These are phyloP conservation scores for Myodes glareolus DNA, from an alignment of 2,113 vertebrate genomes.

Conservation along the genomic window DNA sequence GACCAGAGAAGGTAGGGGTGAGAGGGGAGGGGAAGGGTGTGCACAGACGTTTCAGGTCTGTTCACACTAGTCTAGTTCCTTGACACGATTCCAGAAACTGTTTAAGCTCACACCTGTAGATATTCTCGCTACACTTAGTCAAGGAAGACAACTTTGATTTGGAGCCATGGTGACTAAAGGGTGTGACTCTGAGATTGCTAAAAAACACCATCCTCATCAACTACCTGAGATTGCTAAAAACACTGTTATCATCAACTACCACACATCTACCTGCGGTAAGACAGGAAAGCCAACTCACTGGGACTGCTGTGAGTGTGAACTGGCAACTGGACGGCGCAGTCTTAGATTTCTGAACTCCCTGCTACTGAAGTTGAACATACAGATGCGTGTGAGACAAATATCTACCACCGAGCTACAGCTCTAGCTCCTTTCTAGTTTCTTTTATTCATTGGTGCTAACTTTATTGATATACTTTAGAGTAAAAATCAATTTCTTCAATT, in stretches of 20 bases:
- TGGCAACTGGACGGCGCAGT: neutral
- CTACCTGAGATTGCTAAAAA: neutral
- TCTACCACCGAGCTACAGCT: neutral
- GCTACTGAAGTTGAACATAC: neutral
- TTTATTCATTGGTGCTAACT: neutral
- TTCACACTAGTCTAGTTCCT: slow-evolving; percentile 4
- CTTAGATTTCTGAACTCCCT: neutral
- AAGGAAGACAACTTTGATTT: neutral
- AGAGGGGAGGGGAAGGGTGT: neutral
- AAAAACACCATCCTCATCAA: neutral
- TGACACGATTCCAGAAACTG: slow-evolving; percentile 26
- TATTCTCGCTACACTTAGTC: neutral
- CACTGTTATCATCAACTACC: neutral
- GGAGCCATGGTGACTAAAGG: neutral
- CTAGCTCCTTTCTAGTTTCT: neutral
- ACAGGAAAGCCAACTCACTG: neutral
- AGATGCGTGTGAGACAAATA: neutral
- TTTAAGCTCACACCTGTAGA: neutral
- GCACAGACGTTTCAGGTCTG: neutral
- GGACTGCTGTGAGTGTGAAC: neutral
- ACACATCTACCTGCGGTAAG: neutral
- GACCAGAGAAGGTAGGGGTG: neutral
- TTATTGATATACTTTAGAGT: neutral
- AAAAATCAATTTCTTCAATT: slow-evolving; percentile 15
- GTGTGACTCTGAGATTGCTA: neutral